Base-by-base conservation (phyloP, 1,140 invertebrate species). In the Ips typographus region DNA sequence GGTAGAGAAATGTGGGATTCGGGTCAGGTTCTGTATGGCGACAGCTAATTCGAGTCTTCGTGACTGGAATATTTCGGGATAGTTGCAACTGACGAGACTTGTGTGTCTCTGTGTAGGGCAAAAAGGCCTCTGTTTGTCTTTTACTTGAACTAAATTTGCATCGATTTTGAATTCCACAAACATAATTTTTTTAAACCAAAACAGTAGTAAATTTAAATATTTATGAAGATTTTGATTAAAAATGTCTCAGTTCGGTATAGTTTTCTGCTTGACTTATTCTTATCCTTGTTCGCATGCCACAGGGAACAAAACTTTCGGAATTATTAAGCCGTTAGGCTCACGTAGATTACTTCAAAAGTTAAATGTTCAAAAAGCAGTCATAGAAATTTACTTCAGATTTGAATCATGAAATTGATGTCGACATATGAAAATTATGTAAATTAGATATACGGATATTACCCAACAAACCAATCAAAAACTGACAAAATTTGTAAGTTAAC, bases 41-140 rank as follows among this genome's bases (percentile, higher is more conserved):
- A 72, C 72, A 72, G 70, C 72, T 74, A 74, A 74, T 74, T 72
- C 71, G 67, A 68, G 22, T 49, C 44, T 72, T 51, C 72, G 72
- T 74, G 72, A 71, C 49, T 67, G 59, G 72, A 74, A 74, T 72
- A 70, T 62, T 59, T 56, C 39, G 22, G 49, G 40, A 41, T 38
- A 65, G 63, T 59, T 71, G 69, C 69, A 65, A 63, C 51, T 67
- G 57, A 43, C 52, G 60, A 56, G 42, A 37, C 22, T 36, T 22
- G 6, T 40, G 22, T 22, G 60, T 62, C 40, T 43, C 39, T 36
- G 39, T 49, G 40, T 38, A 8, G n/a, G 8, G 40, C 57, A 41
- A 59, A 42, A 42, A 40, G 41, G 2, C 57, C 57, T 38, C 2
- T 37, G 5, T 55, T 8, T 42, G 2, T 37, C 38, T 59, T 42